Conservation (phyloP, 1,140 invertebrate species). For the Trinorchestia longiramus region DNA sequence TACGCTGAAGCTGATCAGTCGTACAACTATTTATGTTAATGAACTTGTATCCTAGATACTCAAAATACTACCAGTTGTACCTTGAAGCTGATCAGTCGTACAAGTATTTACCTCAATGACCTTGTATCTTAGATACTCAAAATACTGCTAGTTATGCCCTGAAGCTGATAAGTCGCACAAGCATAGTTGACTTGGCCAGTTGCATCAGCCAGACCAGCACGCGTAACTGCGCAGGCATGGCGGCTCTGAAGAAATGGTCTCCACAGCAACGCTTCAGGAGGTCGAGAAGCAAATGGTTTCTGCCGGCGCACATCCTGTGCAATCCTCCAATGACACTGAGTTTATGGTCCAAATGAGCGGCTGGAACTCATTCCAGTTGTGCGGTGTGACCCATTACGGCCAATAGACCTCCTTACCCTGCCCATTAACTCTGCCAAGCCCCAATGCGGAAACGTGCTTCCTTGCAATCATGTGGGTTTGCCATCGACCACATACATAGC, state of each 20-base stretch:
- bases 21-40: too few species aligned
- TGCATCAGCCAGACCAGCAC: neutral
- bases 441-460: neutral
- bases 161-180: too few species aligned
- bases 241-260: neutral
- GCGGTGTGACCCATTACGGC: constrained; percentile 12
- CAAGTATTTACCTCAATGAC: neutral
- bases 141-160: neutral
- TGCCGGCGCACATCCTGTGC: neutral
- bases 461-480: neutral
- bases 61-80: neutral
- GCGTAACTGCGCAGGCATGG: neutral
- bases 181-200: too few species aligned
- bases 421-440: neutral
- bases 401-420: constrained; percentile 43
- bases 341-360: constrained; percentile 40
- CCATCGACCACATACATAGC: neutral
- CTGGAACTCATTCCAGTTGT: constrained; percentile 35
- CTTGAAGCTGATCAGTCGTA: neutral
- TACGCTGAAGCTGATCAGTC: too few species aligned
- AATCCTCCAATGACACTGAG: constrained; percentile 26
- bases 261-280: neutral
- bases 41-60: too few species aligned
- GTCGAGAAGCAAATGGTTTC: constrained; percentile 23
- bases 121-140: neutral